Evolutionary conservation across 2,888 invertebrate genomes (phyloP).

Genomic region (Ernsta delagoae): DNA sequence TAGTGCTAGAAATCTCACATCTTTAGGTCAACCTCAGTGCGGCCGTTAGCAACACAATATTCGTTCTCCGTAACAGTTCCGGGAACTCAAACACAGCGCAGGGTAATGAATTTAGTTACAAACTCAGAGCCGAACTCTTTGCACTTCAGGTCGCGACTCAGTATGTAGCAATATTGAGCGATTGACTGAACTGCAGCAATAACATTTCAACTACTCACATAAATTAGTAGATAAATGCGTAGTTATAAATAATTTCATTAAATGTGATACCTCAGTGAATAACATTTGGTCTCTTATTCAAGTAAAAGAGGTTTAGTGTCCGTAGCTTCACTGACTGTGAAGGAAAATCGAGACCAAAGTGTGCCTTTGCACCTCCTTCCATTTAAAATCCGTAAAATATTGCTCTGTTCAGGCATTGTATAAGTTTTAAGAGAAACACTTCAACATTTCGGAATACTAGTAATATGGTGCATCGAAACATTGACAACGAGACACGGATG

Average conservation of each 20-base stretch:
- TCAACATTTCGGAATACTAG: not conserved
- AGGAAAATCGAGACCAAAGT: too few relatives aligned
- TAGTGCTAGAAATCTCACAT: not conserved
- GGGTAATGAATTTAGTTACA: conserved; percentile 80
- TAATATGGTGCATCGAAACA: conserved; percentile 6
- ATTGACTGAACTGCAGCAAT: not conserved
- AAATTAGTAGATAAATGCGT: too few relatives aligned
- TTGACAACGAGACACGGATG: conserved; percentile 17
- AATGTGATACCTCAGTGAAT: too few relatives aligned
- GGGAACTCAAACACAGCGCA: conserved; percentile 49
- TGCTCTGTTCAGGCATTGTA: too few relatives aligned
- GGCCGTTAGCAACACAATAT: conserved; percentile 15
- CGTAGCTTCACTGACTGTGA: too few relatives aligned
- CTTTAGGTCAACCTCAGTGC: not conserved
- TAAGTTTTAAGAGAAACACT: not conserved
- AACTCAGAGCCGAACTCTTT: conserved; percentile 57
- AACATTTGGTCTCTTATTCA: too few relatives aligned
- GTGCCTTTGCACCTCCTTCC: too few relatives aligned
- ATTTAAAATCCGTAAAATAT: too few relatives aligned
- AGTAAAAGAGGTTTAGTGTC: too few relatives aligned
- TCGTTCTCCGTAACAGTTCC: conserved; percentile 50
- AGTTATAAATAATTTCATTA: too few relatives aligned
- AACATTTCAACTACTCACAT: not conserved
- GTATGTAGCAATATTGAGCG: not conserved
- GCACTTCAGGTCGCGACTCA: not conserved